Percentiles rank a stretch among this genome's conserved stretches.
Evolutionary conservation across 2,888 invertebrate species (phyloP).

Genomic region (Elegia similella): DNA sequence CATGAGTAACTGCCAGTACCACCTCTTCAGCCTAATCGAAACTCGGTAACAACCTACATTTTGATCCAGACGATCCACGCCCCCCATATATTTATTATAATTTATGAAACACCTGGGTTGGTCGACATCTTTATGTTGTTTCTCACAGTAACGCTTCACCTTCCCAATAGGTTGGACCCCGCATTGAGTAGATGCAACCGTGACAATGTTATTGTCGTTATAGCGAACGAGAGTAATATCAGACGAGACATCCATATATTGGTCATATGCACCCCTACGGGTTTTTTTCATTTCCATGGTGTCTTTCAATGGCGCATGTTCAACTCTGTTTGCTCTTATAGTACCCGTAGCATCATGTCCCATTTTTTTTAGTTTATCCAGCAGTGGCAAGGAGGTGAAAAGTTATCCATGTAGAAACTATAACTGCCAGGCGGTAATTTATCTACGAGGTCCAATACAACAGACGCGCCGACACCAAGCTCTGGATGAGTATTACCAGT

Average conservation of each 20-base stretch:
- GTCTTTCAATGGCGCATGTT: slow-evolving; percentile 18
- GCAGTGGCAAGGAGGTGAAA: slow-evolving; percentile 22
- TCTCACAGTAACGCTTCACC: slow-evolving; percentile 25
- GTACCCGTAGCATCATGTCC: slow-evolving; percentile 16
- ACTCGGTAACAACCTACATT: slow-evolving; percentile 16
- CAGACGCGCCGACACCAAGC: slow-evolving; percentile 15
- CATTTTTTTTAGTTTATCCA: slow-evolving; percentile 13
- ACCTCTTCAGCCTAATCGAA: slow-evolving; percentile 20
- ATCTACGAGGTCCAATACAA: slow-evolving; percentile 19
- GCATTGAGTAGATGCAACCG: slow-evolving; percentile 17
- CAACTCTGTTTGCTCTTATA: slow-evolving; percentile 16
- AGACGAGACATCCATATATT: slow-evolving; percentile 14
- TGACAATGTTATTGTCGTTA: slow-evolving; percentile 17
- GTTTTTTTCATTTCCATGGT: slow-evolving; percentile 21
- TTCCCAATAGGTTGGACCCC: slow-evolving; percentile 21
- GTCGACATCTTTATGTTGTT: slow-evolving; percentile 25
- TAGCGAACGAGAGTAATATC: slow-evolving; percentile 17
- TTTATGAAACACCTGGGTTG: slow-evolving; percentile 25
- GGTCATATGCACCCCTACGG: slow-evolving; percentile 18
- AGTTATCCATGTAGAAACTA: slow-evolving; percentile 12
- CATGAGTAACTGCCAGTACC: slow-evolving; percentile 24
- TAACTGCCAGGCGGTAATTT: slow-evolving; percentile 18
- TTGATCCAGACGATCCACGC: slow-evolving; percentile 21
- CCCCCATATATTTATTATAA: too few relatives aligned
- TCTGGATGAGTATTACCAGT: slow-evolving; percentile 23